Base-by-base conservation (phyloP, 2,113 vertebrate genomes). In the Sardina pilchardus region DNA sequence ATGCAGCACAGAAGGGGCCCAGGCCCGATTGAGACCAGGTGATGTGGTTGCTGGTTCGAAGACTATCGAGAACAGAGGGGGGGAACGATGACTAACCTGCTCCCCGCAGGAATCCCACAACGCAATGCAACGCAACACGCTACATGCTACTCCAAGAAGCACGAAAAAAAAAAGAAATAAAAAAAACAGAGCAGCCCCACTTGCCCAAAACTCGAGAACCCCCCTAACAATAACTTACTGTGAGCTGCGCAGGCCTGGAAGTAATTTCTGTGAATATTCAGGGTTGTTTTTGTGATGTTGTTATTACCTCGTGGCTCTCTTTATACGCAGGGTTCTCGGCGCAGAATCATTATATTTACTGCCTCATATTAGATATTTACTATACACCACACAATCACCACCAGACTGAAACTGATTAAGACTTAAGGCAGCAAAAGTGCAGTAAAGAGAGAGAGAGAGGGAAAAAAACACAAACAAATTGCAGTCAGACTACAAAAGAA, bases 171-270 rank as follows among this genome's bases (percentile, higher is more conserved):
- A 67, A 59, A 24, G 6, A 63, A 63, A n/a, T 24, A 24, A 63
- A 1, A 63, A n/a, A 30, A 71, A 71, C 14, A 36, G 12, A 17
- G 34, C 71, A 78, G 14, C 30, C 34, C 26, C 26, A 78, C 30
- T 36, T 5, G 71, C 16, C 71, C 30, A 78, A 36, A 78, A 78
- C 71, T 16, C 30, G 14, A 78, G 34, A 34, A 34, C 34, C 14
- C 71, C 71, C 30, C 30, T 10, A 78, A 78, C 30, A 78, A 78
- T 78, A 78, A 78, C 71, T 78, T 36, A 78, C 30, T 71, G 63
- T 71, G 63, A n/a, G 63, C 71, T 78, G 26, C 3, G 14, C 71
- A 36, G 71, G 71, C 71, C 71, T 78, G 71, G 71, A 78, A 78
- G 34, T 78, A 14, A 78, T 78, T 78, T 78, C 34, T 78, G 71